These are phyloP conservation scores for Oxyscelio sp. DNA, from an alignment of 2,888 invertebrate species.

Conservation along the genomic window DNA sequence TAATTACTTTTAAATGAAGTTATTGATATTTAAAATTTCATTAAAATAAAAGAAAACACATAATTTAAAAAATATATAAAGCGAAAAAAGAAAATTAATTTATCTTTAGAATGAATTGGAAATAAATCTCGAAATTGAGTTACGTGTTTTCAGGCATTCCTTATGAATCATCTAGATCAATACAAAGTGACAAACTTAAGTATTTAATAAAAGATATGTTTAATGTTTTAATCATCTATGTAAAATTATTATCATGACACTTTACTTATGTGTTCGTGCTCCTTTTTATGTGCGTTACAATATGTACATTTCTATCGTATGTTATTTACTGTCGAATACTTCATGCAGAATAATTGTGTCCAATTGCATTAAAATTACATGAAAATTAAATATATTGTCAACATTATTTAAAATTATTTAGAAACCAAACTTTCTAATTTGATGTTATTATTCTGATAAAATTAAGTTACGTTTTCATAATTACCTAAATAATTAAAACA, in stretches of 20 bases:
- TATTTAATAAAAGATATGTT: neutral
- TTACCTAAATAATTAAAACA: too few species aligned
- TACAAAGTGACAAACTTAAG: neutral
- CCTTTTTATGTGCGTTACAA: neutral
- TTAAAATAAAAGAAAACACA: too few species aligned
- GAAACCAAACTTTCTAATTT: too few species aligned
- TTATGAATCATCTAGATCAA: constrained; percentile 7
- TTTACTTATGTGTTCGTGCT: too few species aligned
- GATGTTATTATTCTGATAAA: too few species aligned
- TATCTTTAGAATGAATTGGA: neutral
- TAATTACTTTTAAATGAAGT: too few species aligned
- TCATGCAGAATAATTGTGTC: neutral
- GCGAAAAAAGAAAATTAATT: too few species aligned
- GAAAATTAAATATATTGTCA: neutral
- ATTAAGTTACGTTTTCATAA: too few species aligned
- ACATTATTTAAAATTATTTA: too few species aligned
- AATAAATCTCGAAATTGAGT: neutral
- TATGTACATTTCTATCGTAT: neutral
- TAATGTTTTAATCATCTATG: neutral
- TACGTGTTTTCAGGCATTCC: neutral
- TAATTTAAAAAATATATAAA: too few species aligned
- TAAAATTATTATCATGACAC: neutral
- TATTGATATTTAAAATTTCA: too few species aligned
- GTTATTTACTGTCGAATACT: neutral
- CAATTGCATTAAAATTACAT: neutral